Evolutionary conservation across 2,797 vertebrate species (phyloP), one percentile per base, ranked within the genome.

Genomic region (Mycteria americana): DNA sequence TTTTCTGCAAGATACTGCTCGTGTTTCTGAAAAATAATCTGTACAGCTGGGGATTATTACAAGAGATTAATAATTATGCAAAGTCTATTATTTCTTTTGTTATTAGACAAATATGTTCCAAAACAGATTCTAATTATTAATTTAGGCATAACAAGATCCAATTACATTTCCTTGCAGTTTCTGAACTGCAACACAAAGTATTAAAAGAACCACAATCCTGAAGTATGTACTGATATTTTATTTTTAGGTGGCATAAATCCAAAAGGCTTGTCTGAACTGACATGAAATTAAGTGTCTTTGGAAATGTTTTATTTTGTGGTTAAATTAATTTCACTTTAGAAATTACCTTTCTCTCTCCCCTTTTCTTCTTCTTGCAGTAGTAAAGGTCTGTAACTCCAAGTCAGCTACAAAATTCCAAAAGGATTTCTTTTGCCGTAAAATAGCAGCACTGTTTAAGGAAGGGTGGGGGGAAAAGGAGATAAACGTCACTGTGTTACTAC

Each of bases 401-500:
- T 59, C 81, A 90, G 77, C 53, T 57, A 54, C 70, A 80, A 48
- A 88, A 76, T 41, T 88, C 64, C 27, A 11, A 64, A 69, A 63
- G 72, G 74, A 64, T 75, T 93, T 77, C 43, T 88, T 9, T 27
- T 85, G 75, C 78, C 13, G 5, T 62, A 54, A 93, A 94, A 68
- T 15, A 97, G 84, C 45, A 76, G 79, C 3, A 3, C 74, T 83
- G 46, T 78, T 81, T 75, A 63, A 84, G 41, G 72, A 56, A 80
- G 77, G 68, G 73, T 59, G 45, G 31, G 25, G 43, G n/a, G 16
- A 43, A 80, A 76, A 83, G 63, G 68, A 70, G 54, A 59, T 60
- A 64, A 93, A 94, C 83, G 88, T 97, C 97, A 97, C 87, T 4
- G 5, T 57, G 43, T 85, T 83, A 48, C 51, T 84, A 57, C 88